Evolutionary conservation across 2,888 invertebrate species (phyloP).

Genomic region (Eulithis testata): DNA sequence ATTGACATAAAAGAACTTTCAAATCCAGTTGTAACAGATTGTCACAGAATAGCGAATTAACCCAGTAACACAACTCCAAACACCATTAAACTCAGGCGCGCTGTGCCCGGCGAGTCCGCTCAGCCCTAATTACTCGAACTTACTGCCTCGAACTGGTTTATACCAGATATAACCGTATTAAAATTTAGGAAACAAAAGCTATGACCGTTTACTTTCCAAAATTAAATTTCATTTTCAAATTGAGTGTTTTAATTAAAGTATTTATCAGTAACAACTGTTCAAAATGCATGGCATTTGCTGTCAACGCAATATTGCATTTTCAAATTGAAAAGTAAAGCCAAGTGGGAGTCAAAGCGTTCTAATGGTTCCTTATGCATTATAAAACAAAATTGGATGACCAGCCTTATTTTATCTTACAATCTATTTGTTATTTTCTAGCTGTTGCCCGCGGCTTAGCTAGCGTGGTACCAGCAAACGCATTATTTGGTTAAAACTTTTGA

Average conservation of each 20-base stretch:
- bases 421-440: no score
- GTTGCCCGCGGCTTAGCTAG: no score
- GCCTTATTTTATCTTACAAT: no score
- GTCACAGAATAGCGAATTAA: constrained; percentile 29
- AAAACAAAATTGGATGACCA: no score
- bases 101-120: constrained; percentile 15
- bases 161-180: constrained; percentile 36
- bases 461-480: no score
- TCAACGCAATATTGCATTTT: background rate
- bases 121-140: constrained; percentile 16
- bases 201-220: constrained; percentile 33
- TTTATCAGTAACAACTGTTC: constrained; percentile 21
- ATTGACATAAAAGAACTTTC: constrained; percentile 5
- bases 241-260: constrained; percentile 27
- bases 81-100: constrained; percentile 35
- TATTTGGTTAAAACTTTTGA: no score
- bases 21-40: constrained; percentile 15
- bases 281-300: background rate
- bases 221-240: constrained; percentile 34
- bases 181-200: constrained; percentile 39
- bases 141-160: constrained; percentile 21
- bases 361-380: no score
- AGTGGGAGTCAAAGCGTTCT: background rate
- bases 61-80: constrained; percentile 32
- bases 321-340: background rate